Conservation (phyloP, 2,797 vertebrate species). For the Paramormyrops hopkinsi region DNA sequence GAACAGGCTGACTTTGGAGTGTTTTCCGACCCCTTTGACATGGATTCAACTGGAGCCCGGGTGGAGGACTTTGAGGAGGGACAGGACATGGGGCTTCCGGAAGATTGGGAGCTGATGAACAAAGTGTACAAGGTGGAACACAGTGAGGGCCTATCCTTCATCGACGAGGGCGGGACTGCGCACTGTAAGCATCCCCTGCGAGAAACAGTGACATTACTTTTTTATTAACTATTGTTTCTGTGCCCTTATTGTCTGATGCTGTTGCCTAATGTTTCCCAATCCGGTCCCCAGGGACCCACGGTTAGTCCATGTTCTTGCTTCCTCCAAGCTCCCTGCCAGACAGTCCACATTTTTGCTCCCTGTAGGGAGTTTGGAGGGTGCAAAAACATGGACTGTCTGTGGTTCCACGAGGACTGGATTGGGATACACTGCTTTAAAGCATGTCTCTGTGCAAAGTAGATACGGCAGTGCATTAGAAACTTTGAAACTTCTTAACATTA, state of each 20-base stretch:
- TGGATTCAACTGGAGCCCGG: constrained; percentile 12
- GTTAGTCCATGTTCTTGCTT: background rate
- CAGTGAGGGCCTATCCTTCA: constrained; percentile 18
- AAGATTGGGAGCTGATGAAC: constrained; percentile 30
- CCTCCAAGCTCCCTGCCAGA: background rate
- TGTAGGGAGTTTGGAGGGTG: background rate
- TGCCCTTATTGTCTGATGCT: background rate
- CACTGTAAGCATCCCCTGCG: constrained; percentile 12
- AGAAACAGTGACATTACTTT: background rate
- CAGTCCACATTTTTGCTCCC: background rate
- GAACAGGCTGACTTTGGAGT: constrained; percentile 6
- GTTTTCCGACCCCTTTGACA: constrained; percentile 15
- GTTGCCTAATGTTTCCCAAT: background rate
- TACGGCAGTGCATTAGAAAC: background rate
- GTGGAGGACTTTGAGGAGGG: constrained; percentile 24
- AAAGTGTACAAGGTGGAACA: constrained; percentile 28
- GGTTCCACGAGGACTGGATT: background rate
- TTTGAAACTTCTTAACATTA: background rate
- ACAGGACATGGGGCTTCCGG: constrained; percentile 20
- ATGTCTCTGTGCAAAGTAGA: background rate
- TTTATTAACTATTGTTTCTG: background rate
- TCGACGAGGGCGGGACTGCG: constrained; percentile 19
- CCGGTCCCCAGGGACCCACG: background rate
- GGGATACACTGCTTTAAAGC: background rate
- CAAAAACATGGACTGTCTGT: background rate